Percentiles rank a stretch among this genome's conserved stretches.
Evolutionary conservation across 2,113 vertebrate species (phyloP).

Genomic region (Pituophis catenifer): DNA sequence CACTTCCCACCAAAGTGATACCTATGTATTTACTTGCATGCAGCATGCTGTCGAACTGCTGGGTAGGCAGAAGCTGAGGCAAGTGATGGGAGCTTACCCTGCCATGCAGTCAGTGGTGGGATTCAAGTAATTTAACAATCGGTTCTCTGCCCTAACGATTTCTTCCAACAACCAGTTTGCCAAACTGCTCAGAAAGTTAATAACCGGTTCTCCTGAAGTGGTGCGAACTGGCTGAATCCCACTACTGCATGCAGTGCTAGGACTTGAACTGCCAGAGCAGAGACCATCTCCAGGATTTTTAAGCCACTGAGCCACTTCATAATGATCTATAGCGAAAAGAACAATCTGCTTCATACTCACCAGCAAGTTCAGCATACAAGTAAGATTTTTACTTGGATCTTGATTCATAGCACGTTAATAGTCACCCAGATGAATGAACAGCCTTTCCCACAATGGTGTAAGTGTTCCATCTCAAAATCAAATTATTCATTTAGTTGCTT

Average conservation of each 20-base stretch:
- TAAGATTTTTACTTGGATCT: neutral
- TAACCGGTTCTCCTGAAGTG: too few relatives aligned
- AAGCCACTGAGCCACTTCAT: neutral
- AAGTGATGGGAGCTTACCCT: neutral
- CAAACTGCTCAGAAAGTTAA: too few relatives aligned
- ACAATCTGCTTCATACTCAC: neutral
- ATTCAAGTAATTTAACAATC: too few relatives aligned
- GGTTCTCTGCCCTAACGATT: too few relatives aligned
- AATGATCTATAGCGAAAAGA: neutral
- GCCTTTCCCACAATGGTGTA: neutral
- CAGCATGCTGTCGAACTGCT: neutral
- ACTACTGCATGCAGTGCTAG: neutral
- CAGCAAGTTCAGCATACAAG: neutral
- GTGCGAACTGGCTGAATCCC: too few relatives aligned
- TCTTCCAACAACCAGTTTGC: too few relatives aligned
- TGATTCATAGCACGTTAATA: neutral
- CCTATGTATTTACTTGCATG: neutral
- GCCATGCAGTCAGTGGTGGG: neutral
- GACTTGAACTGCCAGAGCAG: neutral
- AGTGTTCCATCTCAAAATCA: neutral
- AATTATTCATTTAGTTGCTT: neutral
- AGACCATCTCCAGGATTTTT: neutral
- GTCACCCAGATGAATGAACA: neutral
- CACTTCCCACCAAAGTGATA: neutral
- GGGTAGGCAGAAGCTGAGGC: neutral